Evolutionary conservation across 2,113 vertebrate species (phyloP).

Genomic region (Ammospiza nelsoni): DNA sequence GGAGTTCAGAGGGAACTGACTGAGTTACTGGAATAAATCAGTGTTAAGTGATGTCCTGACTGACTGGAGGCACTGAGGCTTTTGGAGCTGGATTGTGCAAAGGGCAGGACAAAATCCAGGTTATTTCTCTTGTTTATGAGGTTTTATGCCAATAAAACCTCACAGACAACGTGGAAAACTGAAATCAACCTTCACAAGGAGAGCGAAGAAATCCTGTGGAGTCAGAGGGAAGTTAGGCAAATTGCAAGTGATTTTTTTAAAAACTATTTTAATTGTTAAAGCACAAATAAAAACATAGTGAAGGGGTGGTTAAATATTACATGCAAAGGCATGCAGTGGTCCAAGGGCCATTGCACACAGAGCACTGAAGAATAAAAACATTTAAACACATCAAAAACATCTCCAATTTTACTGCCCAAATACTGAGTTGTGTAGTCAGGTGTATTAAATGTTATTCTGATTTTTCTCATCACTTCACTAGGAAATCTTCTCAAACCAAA

Average conservation of each 20-base stretch:
- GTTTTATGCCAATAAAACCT: neutral
- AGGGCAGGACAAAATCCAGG: neutral
- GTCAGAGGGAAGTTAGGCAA: neutral
- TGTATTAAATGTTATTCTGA: neutral
- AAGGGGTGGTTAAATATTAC: neutral
- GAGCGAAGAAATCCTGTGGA: rapidly evolving
- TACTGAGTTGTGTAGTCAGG: neutral
- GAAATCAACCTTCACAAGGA: neutral
- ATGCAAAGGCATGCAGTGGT: neutral
- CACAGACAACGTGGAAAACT: rapidly evolving
- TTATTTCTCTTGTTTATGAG: neutral
- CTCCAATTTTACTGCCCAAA: neutral
- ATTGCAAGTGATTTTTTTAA: neutral
- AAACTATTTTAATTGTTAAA: neutral
- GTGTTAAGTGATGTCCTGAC: neutral
- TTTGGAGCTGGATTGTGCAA: rapidly evolving
- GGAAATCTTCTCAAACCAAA: neutral
- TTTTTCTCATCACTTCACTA: neutral
- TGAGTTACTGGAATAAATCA: neutral
- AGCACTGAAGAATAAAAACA: rapidly evolving
- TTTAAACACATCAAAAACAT: neutral
- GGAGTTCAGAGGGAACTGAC: neutral
- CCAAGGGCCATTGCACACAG: neutral
- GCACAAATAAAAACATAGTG: neutral
- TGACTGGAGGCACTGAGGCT: rapidly evolving